Conservation (phyloP, 2,888 invertebrate genomes). For the Doris montereyensis region DNA sequence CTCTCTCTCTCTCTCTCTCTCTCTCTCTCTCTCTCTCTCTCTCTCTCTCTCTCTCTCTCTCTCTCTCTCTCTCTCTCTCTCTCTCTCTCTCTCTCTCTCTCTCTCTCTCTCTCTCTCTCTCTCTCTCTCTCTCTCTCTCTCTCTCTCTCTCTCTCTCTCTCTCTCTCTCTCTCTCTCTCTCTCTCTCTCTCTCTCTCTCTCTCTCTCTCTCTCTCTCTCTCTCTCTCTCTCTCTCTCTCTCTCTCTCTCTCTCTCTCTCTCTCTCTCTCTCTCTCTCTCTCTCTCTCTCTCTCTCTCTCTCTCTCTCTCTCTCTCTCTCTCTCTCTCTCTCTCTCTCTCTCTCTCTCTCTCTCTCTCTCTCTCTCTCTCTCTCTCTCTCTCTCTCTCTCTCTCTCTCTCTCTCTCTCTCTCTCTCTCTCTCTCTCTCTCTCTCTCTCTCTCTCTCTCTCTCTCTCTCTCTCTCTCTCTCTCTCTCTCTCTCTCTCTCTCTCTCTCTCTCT, state of each 20-base stretch:
- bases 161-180: background rate
- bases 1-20: background rate
- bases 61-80: background rate
- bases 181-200: background rate
- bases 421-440: background rate
- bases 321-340: background rate
- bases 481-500: background rate
- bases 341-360: background rate
- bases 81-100: background rate
- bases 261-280: background rate
- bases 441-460: background rate
- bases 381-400: background rate
- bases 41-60: background rate
- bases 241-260: background rate
- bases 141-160: background rate
- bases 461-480: background rate
- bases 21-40: background rate
- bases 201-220: background rate
- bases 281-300: background rate
- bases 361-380: background rate
- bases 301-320: background rate
- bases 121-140: background rate
- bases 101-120: background rate
- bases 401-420: background rate
- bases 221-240: background rate